Conservation (phyloP, 2,888 invertebrate genomes). For the Caenorhabditis afra region DNA sequence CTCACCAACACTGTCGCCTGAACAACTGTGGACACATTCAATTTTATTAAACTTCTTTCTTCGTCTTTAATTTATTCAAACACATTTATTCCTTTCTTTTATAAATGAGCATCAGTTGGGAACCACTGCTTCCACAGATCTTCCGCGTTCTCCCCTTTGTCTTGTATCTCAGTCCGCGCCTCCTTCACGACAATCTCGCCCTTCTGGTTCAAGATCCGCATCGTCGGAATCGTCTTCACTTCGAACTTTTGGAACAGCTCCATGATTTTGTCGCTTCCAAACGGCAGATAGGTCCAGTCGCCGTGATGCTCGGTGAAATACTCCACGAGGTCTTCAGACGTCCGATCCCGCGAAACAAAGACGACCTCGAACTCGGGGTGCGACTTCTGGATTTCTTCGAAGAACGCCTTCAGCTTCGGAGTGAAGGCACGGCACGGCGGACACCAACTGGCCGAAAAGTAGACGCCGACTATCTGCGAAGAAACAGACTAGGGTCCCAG, state of each 20-base stretch:
- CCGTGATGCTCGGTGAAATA: conserved; percentile 78
- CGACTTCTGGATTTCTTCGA: conserved; percentile 69
- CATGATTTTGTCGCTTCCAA: conserved; percentile 75
- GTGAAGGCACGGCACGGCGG: conserved; percentile 79
- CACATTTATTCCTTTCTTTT: not conserved
- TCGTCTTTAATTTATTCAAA: not conserved
- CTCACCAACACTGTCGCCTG: conserved; percentile 64
- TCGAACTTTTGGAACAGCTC: conserved; percentile 73
- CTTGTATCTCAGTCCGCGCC: conserved; percentile 82
- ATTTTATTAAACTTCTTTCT: conserved; percentile 2
- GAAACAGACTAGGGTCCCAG: not conserved
- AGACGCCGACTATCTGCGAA: conserved; percentile 82
- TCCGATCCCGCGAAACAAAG: conserved; percentile 77
- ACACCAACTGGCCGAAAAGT: conserved; percentile 84
- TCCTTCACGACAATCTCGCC: conserved; percentile 82
- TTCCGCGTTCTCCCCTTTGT: conserved; percentile 63
- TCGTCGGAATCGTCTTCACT: conserved; percentile 81
- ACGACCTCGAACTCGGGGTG: conserved; percentile 78
- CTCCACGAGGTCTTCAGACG: conserved; percentile 70
- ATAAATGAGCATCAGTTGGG: not conserved
- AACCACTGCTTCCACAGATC: conserved; percentile 67
- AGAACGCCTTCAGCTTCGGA: conserved; percentile 73
- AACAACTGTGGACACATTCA: not conserved
- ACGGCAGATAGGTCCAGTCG: conserved; percentile 75
- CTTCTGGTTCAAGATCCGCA: conserved; percentile 82